Conservation (phyloP, 2,888 invertebrate genomes). For the Alcis repandata region DNA sequence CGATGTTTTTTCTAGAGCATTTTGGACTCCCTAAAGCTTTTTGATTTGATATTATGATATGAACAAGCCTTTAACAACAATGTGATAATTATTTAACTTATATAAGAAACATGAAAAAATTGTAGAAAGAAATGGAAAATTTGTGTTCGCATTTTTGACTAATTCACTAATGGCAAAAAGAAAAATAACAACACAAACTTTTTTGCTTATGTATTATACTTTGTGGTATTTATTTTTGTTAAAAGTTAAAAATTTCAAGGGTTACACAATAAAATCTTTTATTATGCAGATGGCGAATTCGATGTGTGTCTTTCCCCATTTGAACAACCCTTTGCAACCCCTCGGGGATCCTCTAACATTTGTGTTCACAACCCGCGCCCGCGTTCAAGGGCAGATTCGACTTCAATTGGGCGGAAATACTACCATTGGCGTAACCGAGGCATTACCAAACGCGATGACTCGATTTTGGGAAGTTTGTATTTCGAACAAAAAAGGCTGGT, state of each 20-base stretch:
- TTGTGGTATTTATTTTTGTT: too few species aligned
- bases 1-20: too few species aligned
- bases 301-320: background rate
- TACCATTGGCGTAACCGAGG: background rate
- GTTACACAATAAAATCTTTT: background rate
- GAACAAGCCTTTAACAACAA: too few species aligned
- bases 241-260: background rate
- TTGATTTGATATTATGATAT: too few species aligned
- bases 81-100: too few species aligned
- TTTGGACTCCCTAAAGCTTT: too few species aligned
- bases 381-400: conserved; percentile 12
- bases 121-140: too few species aligned
- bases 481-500: background rate
- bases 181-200: too few species aligned
- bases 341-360: conserved; percentile 13
- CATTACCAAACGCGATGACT: background rate
- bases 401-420: conserved; percentile 16
- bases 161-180: too few species aligned
- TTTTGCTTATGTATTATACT: too few species aligned
- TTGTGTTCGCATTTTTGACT: too few species aligned
- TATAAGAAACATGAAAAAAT: too few species aligned
- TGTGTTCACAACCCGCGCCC: conserved; percentile 2
- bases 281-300: conserved; percentile 1
- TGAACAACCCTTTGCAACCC: conserved; percentile 2
- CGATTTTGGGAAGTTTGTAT: background rate